A percentile compares a stretch with the other conserved stretches of the same genome.
Conservation (phyloP, 2,113 vertebrate genomes). For the Tupaia tana region DNA sequence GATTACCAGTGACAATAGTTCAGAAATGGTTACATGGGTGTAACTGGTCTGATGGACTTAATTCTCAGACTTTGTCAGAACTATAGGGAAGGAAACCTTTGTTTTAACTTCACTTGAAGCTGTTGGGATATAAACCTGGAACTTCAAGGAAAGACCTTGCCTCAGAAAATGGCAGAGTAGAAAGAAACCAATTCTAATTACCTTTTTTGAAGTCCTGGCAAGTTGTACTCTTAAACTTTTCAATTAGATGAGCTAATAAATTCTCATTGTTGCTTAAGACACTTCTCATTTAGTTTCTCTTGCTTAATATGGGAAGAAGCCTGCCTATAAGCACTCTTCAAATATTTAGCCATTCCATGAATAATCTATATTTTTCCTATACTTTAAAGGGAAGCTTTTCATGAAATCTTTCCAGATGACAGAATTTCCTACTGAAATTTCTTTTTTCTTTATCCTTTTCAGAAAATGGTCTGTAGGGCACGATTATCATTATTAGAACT, state of each 20-base stretch:
- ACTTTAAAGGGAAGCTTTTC: conserved; percentile 2
- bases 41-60: not conserved
- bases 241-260: not conserved
- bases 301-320: not conserved
- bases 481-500: conserved; percentile 33
- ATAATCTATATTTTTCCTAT: not conserved
- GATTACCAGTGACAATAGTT: not conserved
- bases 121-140: not conserved
- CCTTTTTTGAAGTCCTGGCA: not conserved
- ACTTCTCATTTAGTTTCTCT: not conserved
- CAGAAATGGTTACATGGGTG: not conserved
- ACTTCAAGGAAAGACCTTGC: not conserved
- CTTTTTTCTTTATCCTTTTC: not conserved
- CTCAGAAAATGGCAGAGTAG: not conserved
- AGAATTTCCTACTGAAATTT: not conserved
- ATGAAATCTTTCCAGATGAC: not conserved
- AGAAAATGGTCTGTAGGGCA: not conserved
- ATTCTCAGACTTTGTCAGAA: not conserved
- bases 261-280: not conserved
- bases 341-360: not conserved
- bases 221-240: not conserved
- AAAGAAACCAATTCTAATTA: not conserved
- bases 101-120: not conserved
- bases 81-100: not conserved
- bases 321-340: not conserved